phyloP scores from a whole-genome alignment of 2,113 vertebrate genomes.

The Heliornis fulica region DNA sequence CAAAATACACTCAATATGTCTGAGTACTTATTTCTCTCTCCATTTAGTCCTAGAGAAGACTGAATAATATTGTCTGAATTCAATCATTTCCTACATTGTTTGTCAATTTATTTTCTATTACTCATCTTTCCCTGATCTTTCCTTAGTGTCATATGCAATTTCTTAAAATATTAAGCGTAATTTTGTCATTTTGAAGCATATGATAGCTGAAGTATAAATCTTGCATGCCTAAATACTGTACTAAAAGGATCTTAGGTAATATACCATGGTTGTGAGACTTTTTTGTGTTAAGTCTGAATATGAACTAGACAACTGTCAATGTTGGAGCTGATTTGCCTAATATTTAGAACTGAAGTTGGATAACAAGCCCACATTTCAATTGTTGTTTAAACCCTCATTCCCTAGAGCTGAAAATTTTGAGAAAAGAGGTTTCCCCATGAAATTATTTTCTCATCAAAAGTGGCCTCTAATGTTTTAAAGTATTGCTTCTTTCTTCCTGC shows the following conservation, averaged over 20 bases:
- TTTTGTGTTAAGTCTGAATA: not conserved
- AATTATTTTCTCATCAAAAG: not conserved
- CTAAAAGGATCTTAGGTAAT: not conserved
- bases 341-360: not conserved
- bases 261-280: not conserved
- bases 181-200: not conserved
- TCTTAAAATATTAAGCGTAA: not conserved
- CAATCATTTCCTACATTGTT: not conserved
- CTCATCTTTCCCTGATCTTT: not conserved
- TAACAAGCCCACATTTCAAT: not conserved
- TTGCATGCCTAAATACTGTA: not conserved
- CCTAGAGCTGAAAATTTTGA: not conserved
- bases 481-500: fast-evolving
- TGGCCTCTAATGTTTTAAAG: not conserved
- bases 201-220: not conserved
- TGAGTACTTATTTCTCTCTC: not conserved
- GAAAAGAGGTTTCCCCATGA: not conserved
- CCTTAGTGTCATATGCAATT: not conserved
- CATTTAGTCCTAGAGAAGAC: not conserved
- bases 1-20: not conserved
- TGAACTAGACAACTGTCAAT: not conserved
- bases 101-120: not conserved
- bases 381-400: not conserved
- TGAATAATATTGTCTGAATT: not conserved
- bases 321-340: not conserved